Conservation (phyloP, 1,140 invertebrate species). For the Drosophila erecta region DNA sequence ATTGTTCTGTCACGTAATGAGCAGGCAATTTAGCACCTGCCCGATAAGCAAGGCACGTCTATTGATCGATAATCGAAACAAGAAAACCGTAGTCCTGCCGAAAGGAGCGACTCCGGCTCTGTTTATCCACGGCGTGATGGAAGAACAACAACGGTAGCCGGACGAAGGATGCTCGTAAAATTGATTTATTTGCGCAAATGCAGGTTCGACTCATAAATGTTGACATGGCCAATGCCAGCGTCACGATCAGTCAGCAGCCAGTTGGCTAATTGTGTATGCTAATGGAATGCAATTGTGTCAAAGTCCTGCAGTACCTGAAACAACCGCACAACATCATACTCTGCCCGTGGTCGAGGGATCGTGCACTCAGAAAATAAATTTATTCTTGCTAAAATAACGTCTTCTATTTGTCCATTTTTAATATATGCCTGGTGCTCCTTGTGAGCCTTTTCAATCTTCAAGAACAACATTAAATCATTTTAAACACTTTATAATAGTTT, state of each 20-base stretch:
- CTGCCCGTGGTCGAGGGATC: slow-evolving; percentile 27
- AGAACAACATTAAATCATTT: no score
- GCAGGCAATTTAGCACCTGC: slow-evolving; percentile 76
- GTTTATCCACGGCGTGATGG: slow-evolving; percentile 59
- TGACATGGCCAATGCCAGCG: slow-evolving; percentile 54
- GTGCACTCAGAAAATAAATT: slow-evolving; percentile 1
- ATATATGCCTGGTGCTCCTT: no score
- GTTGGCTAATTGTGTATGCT: slow-evolving; percentile 79
- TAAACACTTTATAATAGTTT: no score
- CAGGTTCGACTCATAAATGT: slow-evolving; percentile 55
- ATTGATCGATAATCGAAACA: slow-evolving; percentile 46
- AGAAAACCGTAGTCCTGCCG: neutral
- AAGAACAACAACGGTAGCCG: slow-evolving; percentile 66
- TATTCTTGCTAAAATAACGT: no score
- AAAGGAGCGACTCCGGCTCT: slow-evolving; percentile 14
- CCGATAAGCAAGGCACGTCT: slow-evolving; percentile 47
- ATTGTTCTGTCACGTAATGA: slow-evolving; percentile 77
- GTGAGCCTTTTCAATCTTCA: no score
- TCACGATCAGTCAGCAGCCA: slow-evolving; percentile 63
- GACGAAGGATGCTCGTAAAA: slow-evolving; percentile 40
- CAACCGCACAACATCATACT: slow-evolving; percentile 39
- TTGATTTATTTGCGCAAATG: slow-evolving; percentile 67
- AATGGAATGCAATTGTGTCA: slow-evolving; percentile 82
- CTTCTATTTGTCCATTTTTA: no score
- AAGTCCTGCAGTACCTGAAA: slow-evolving; percentile 73